Base-by-base conservation (phyloP, 1,140 invertebrate genomes). In the Atta colombica region DNA sequence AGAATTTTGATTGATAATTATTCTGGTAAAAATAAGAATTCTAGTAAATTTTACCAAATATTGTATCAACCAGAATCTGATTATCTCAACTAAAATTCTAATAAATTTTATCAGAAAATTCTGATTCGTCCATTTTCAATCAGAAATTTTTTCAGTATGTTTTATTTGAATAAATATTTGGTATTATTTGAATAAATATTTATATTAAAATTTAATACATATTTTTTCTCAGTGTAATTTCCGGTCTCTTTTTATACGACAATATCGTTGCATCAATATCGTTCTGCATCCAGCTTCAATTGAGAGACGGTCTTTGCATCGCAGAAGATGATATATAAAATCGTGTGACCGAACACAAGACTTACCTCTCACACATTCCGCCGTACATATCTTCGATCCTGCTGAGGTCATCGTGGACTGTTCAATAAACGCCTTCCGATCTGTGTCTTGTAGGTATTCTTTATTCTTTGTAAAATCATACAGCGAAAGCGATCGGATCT, bases 401-500 rank as follows among this genome's bases (percentile, higher is more conserved):
- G 21, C 16, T 53, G 2, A 39, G 53, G 25, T 49, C 16, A 60
- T 55, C 65, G 49, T 75, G 80, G 55, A 35, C 18, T 61, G 25
- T 61, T 84, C 71, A 87, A 89, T 74, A 72, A 87, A 90, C 68
- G 21, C 12, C 51, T 82, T 8, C 75, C 61, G 55, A 77, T 77
- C 10, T 89, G 86, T 89, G 51, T 87, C 87, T 81, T 81, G 72
- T 90, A 90, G 81, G 88, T 90, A 89, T 90, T 92, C 78, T 92
- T 92, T 92, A 93, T 93, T 91, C 91, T 91, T 93, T 88, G 87
- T 89, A 93, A 93, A 93, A 92, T 92, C 87, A 93, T 93, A 93
- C 92, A 93, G 92, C 82, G 77, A 91, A 92, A 93, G 90, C 89
- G 86, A 89, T 84, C 89, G 82, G 88, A 91, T 92, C 78, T 92